Evolutionary conservation across 2,797 vertebrate species (phyloP), one percentile per base, ranked within the genome.

Genomic region (Artibeus lituratus): DNA sequence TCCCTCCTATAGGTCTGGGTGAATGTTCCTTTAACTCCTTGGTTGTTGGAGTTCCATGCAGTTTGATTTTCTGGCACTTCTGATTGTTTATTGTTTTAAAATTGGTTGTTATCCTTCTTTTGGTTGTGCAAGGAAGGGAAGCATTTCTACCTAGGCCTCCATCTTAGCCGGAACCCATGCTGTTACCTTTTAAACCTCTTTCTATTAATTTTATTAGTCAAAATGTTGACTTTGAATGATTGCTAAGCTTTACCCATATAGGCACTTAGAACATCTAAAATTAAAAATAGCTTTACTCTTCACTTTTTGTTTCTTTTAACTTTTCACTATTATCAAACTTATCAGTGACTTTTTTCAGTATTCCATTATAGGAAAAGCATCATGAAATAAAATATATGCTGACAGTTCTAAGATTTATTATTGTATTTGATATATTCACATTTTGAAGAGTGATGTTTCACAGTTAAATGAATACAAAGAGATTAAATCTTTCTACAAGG

Each of bases 401-500:
- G 21, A 92, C 89, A 92, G 42, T 93, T 96, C 44, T 47, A 83
- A 95, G 83, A 95, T 96, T 96, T 96, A 95, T 96, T 96, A 96
- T 83, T 96, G 11, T 93, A 65, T 93, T 93, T 97, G 69, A 86
- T 83, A 86, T 87, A 94, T 87, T 96, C 89, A 89, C 57, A 96
- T 96, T 97, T 96, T 94, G 86, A 95, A 93, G 81, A 96, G 76
- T 96, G 83, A 94, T 92, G 47, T 91, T 94, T 47, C 49, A 18
- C 42, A 85, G 74, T 90, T 94, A 97, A 96, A 93, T 95, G 85
- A 97, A 96, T 95, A 37, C 78, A 96, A 87, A 91, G 55, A 96
- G 88, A 96, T 97, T 96, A 96, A 97, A 95, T 95, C 76, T 87
- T 73, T 81, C 90, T 93, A 90, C 94, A 96, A 87, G 77, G 51